phyloP scores from a whole-genome alignment of 2,113 vertebrate species.

The Porphyrio hochstetteri region DNA sequence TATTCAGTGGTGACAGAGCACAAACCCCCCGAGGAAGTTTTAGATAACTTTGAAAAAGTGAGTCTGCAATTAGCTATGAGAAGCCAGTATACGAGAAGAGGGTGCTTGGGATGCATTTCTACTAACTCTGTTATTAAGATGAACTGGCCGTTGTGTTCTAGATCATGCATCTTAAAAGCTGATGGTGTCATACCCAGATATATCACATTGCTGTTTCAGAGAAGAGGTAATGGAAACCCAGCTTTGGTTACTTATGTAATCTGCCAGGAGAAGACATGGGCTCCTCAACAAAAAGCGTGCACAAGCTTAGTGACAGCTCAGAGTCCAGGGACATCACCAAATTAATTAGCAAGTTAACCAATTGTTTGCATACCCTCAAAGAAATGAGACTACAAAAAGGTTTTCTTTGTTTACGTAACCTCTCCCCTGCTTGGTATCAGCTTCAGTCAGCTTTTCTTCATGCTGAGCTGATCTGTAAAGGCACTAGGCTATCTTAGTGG shows the following conservation, averaged over 20 bases:
- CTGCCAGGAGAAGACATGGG: not conserved
- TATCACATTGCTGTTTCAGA: not conserved
- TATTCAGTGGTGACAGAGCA: not conserved
- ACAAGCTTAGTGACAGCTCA: constrained; percentile 13
- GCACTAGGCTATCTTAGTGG: not conserved
- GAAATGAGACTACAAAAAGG: not conserved
- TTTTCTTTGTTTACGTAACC: constrained; percentile 37
- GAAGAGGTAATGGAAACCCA: not conserved
- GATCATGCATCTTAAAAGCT: not conserved
- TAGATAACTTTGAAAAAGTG: not conserved
- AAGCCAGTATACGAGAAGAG: not conserved
- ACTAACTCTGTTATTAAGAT: not conserved
- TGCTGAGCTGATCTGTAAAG: not conserved
- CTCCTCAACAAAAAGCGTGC: not conserved
- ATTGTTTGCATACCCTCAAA: not conserved
- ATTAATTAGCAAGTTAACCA: constrained; percentile 25
- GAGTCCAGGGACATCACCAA: constrained; percentile 34
- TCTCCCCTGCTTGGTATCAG: not conserved
- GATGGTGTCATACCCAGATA: not conserved
- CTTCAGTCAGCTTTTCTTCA: constrained; percentile 30
- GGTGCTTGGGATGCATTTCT: not conserved
- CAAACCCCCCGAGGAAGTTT: not conserved
- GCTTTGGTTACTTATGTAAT: not conserved
- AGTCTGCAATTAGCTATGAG: not conserved
- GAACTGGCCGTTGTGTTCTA: not conserved